Conservation (phyloP, 2,888 invertebrate species). For the Tachina fera region DNA sequence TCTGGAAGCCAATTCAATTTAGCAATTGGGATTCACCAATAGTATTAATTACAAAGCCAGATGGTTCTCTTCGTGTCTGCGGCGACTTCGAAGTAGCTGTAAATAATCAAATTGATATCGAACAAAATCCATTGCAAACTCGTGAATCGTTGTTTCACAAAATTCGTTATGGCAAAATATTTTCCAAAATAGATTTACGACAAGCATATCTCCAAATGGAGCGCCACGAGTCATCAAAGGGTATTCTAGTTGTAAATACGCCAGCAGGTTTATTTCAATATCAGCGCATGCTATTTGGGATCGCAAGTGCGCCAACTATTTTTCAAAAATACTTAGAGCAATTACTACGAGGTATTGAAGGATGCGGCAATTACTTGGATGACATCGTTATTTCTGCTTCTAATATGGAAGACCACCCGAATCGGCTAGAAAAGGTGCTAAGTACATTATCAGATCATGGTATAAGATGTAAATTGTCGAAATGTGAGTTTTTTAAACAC, state of each 20-base stretch:
- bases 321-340: conserved; percentile 77
- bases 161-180: conserved; percentile 70
- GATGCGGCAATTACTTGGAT: conserved; percentile 75
- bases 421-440: conserved; percentile 71
- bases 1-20: conserved; percentile 69
- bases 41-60: conserved; percentile 73
- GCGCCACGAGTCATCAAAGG: conserved; percentile 74
- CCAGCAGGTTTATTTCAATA: conserved; percentile 78
- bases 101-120: too few relatives aligned
- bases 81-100: too few relatives aligned
- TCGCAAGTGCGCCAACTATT: conserved; percentile 77
- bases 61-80: conserved; percentile 71
- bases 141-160: conserved; percentile 71
- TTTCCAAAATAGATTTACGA: conserved; percentile 68
- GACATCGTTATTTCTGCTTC: conserved; percentile 73
- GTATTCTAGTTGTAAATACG: conserved; percentile 77
- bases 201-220: conserved; percentile 77
- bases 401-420: conserved; percentile 72
- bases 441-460: conserved; percentile 69
- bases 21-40: conserved; percentile 77
- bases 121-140: conserved; percentile 74
- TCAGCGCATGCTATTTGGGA: conserved; percentile 78
- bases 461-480: conserved; percentile 73
- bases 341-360: conserved; percentile 75
- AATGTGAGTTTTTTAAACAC: conserved; percentile 76